phyloP scores from a whole-genome alignment of 2,113 vertebrate species.

The Pantherophis guttatus region DNA sequence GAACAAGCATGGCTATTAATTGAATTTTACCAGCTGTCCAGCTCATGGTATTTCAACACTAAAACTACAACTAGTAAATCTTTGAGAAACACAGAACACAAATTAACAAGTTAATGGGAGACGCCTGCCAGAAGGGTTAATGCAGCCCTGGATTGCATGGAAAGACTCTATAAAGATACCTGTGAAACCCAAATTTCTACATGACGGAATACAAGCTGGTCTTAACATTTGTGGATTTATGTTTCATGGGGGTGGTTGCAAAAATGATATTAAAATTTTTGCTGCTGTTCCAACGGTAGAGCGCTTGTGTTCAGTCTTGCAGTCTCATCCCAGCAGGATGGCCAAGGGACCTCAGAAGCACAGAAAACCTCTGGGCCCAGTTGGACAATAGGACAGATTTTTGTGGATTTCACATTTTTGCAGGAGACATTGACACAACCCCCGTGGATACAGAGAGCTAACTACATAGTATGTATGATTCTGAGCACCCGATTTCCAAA shows the following conservation, averaged over 20 bases:
- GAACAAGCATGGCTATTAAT: no score
- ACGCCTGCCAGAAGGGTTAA: neutral
- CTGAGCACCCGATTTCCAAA: neutral
- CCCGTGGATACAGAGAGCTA: neutral
- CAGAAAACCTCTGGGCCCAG: neutral
- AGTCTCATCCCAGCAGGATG: neutral
- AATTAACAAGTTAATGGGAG: neutral
- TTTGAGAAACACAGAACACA: neutral
- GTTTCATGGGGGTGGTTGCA: neutral
- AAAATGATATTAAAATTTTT: neutral
- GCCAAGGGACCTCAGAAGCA: neutral
- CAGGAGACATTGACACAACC: fast-evolving
- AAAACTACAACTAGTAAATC: neutral
- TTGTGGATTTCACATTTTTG: neutral
- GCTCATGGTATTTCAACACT: neutral
- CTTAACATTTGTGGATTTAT: neutral
- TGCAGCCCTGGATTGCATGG: neutral
- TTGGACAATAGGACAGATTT: neutral
- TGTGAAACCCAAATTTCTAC: neutral
- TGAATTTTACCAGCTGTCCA: neutral
- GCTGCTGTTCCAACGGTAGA: neutral
- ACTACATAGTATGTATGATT: neutral
- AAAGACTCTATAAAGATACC: neutral
- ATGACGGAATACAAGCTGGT: neutral
- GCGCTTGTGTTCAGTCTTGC: neutral